These are phyloP conservation scores for Armadillidium nasatum DNA, from an alignment of 1,140 invertebrate genomes.

Conservation along the genomic window DNA sequence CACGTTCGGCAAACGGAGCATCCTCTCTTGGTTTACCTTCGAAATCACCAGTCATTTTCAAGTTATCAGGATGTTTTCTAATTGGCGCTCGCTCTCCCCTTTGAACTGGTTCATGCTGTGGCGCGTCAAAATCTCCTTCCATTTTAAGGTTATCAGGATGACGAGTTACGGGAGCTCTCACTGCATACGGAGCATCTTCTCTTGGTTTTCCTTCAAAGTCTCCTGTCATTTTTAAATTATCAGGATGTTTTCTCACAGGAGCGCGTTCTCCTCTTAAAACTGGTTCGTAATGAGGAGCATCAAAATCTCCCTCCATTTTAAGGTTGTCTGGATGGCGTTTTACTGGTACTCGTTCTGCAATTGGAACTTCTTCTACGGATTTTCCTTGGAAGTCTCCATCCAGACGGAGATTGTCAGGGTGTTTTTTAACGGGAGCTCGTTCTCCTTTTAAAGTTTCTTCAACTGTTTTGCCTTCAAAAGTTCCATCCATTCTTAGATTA, in stretches of 20 bases:
- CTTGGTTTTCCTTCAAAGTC: constrained; percentile 23
- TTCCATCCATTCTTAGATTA: constrained; percentile 49
- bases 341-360: constrained; percentile 51
- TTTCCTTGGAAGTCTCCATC: constrained; percentile 52
- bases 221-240: constrained; percentile 59
- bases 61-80: constrained; percentile 56
- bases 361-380: constrained; percentile 13
- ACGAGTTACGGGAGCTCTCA: constrained; percentile 45
- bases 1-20: constrained; percentile 50
- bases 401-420: constrained; percentile 56
- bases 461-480: constrained; percentile 38
- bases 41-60: constrained; percentile 53
- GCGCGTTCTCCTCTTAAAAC: constrained; percentile 48
- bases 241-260: constrained; percentile 51
- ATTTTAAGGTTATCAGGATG: constrained; percentile 56
- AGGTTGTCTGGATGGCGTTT: constrained; percentile 51
- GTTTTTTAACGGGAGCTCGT: constrained; percentile 50
- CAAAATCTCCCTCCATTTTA: constrained; percentile 32
- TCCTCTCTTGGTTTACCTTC: constrained; percentile 46
- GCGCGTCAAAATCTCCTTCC: constrained; percentile 52
- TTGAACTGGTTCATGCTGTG: constrained; percentile 32
- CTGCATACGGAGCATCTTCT: constrained; percentile 24
- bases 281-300: constrained; percentile 17
- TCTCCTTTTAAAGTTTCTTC: constrained; percentile 41
- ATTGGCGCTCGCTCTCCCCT: constrained; percentile 50